These are phyloP conservation scores for Ostrea edulis DNA, from an alignment of 1,140 invertebrate species.

Conservation along the genomic window DNA sequence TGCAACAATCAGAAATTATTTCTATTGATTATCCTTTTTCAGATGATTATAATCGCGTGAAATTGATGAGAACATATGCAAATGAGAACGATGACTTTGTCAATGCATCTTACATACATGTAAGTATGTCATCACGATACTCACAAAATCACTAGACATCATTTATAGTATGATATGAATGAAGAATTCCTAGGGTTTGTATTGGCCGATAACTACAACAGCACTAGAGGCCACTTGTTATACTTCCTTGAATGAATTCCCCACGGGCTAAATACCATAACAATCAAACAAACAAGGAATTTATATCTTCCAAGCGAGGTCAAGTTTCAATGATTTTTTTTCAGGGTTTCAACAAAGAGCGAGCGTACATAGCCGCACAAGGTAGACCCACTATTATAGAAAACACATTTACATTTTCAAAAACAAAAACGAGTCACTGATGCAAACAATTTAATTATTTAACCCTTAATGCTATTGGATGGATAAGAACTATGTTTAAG, in stretches of 20 bases:
- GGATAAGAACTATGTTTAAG: no score
- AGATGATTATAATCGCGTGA: constrained; percentile 2
- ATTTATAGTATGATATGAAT: no score
- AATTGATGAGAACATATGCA: neutral
- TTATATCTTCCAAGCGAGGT: no score
- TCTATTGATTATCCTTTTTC: neutral
- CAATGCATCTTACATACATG: constrained; percentile 4
- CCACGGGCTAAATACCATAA: no score
- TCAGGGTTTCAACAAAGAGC: neutral
- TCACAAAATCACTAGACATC: neutral
- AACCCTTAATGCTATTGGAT: no score
- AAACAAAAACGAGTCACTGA: neutral
- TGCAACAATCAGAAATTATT: no score
- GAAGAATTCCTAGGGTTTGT: no score
- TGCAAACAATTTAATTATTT: no score
- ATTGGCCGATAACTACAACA: no score
- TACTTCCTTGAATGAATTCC: no score
- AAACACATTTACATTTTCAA: neutral
- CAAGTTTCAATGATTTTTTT: neutral
- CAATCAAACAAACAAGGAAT: no score
- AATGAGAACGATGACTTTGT: neutral
- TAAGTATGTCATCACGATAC: neutral
- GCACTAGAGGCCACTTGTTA: no score
- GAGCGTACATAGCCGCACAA: neutral
- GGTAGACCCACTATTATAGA: neutral